Percentiles rank a stretch among this genome's conserved stretches.
These are phyloP conservation scores for Apodemus sylvaticus DNA, from an alignment of 2,113 vertebrate species.

Conservation along the genomic window DNA sequence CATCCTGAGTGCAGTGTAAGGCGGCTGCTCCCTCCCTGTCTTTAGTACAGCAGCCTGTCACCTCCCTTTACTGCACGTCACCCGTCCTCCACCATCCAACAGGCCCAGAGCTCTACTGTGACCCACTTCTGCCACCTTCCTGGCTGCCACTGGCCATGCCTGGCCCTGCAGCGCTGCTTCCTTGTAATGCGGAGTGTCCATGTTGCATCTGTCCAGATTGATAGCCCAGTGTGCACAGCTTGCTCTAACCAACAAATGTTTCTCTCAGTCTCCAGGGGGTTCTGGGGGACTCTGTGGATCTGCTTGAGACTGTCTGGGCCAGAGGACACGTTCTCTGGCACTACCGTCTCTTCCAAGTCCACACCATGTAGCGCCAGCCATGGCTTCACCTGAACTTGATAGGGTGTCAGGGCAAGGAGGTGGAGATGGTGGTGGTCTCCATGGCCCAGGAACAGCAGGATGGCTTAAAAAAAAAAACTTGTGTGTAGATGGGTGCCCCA, in stretches of 20 bases:
- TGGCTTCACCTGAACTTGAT: neutral
- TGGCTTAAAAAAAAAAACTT: neutral
- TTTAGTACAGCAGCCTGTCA: too few species aligned
- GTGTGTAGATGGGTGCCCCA: neutral
- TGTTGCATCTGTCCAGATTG: neutral
- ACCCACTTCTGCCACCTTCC: neutral
- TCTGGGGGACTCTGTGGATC: neutral
- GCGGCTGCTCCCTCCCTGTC: neutral
- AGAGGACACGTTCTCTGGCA: neutral
- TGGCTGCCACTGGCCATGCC: neutral
- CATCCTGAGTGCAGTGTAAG: neutral
- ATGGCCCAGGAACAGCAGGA: neutral
- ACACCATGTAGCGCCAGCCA: neutral
- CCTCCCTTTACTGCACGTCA: neutral
- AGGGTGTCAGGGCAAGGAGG: neutral
- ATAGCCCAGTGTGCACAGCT: neutral
- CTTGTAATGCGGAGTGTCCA: neutral
- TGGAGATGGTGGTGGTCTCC: too few species aligned
- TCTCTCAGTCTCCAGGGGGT: neutral
- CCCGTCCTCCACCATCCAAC: neutral
- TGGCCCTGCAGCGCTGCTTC: too few species aligned
- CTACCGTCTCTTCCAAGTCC: neutral
- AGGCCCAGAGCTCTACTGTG: rapidly evolving
- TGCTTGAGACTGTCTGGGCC: neutral
- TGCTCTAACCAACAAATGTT: neutral